Evolutionary conservation across 2,797 vertebrate genomes (phyloP), one percentile per base, ranked within the genome.

Genomic region (Catostomus latipinnis): DNA sequence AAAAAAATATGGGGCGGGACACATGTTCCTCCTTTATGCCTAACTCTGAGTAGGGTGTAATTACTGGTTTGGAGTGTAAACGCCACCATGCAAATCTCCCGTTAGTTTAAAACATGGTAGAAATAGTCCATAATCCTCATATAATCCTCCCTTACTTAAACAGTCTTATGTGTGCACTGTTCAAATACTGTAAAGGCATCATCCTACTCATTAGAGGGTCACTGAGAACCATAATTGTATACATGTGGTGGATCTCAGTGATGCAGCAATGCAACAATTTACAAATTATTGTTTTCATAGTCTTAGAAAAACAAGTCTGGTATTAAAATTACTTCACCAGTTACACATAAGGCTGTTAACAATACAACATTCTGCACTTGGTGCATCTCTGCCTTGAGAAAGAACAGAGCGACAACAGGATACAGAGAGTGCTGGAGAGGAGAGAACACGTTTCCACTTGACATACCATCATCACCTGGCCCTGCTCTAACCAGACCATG

Each of bases 391-490:
- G 34, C 34, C 18, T 6, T 71, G 63, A 77, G 52, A 63, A 34
- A 10, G 9, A 66, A 13, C 12, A 58, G 11, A 8, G n/a, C 10
- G 48, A 34, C 62, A 74, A 56, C 65, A 77, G 58, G 49, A 45
- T 75, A 76, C 73, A 67, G 45, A 63, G 60, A 45, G 68, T 78
- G 49, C 63, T 53, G 6, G 81, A 18, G 14, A 68, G 52, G 62
- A 72, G 63, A 69, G 67, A 83, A 58, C 73, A 62, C 58, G 67
- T 49, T 76, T 58, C 54, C 53, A 56, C 13, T 71, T 78, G 65
- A 81, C 65, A 82, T 80, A 69, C 62, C 70, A 68, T 72, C 71
- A 77, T 74, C 72, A 63, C 82, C 69, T 81, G 72, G 70, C 80
- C 61, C 50, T 16, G 57, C 48, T 76, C 45, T 18, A 73, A 56